A percentile compares a stretch with the other conserved stretches of the same genome.
Conservation (phyloP, 2,888 invertebrate genomes). For the Scrobipalpa costella region DNA sequence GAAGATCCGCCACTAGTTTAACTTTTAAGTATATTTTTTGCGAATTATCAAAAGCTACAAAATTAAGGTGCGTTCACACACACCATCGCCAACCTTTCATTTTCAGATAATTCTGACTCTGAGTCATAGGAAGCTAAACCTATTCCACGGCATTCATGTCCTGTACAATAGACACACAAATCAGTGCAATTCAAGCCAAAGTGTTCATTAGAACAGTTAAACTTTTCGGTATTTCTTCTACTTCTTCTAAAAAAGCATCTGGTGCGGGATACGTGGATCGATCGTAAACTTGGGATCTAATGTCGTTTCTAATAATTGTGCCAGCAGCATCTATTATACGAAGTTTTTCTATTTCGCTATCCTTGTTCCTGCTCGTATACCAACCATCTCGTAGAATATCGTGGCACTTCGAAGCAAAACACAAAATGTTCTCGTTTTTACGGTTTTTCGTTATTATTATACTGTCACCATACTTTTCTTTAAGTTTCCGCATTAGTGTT, state of each 20-base stretch:
- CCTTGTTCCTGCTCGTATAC: background rate
- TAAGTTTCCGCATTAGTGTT: background rate
- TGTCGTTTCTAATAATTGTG: background rate
- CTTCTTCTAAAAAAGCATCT: constrained; percentile 23
- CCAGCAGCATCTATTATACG: background rate
- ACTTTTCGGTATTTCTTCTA: background rate
- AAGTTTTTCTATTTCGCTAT: background rate
- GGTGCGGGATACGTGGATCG: background rate
- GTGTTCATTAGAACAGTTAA: too few species aligned
- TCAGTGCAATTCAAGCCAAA: too few species aligned
- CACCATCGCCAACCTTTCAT: too few species aligned
- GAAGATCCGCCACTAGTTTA: too few species aligned
- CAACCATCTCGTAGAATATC: background rate
- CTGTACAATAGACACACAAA: too few species aligned
- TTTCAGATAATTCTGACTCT: too few species aligned
- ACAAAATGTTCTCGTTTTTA: background rate
- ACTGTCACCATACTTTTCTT: background rate
- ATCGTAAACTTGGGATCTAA: background rate
- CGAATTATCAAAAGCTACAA: too few species aligned
- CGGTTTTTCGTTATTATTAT: background rate
- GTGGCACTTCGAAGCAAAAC: constrained; percentile 4
- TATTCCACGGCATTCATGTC: too few species aligned
- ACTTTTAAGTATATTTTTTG: too few species aligned
- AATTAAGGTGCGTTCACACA: too few species aligned
- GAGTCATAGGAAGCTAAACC: too few species aligned